These are phyloP conservation scores for Somateria mollissima DNA, from an alignment of 2,797 vertebrate species.

Conservation along the genomic window DNA sequence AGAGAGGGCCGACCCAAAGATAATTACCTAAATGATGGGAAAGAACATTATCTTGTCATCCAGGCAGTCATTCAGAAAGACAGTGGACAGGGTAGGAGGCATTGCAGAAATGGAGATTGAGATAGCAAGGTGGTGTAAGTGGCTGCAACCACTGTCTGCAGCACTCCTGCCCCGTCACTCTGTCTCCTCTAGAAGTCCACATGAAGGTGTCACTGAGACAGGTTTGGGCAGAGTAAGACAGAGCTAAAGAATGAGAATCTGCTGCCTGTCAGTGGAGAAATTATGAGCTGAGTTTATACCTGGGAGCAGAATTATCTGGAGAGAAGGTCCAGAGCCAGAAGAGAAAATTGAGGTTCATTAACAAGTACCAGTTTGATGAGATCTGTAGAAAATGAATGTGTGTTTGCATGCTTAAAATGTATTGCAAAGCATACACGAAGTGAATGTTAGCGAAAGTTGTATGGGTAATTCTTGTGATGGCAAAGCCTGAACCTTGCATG, in stretches of 20 bases:
- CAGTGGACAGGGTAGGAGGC: background rate
- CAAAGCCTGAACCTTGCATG: background rate
- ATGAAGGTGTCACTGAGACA: background rate
- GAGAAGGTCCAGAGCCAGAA: background rate
- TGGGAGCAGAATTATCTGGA: background rate
- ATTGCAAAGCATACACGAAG: background rate
- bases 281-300: background rate
- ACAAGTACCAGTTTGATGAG: background rate
- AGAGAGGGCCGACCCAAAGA: background rate
- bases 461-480: background rate
- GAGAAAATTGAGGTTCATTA: background rate
- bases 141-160: background rate
- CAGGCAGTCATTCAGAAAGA: background rate
- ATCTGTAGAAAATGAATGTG: background rate
- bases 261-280: background rate
- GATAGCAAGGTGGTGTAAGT: background rate
- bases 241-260: conserved; percentile 14
- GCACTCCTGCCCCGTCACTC: background rate
- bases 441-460: background rate
- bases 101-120: background rate
- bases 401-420: background rate
- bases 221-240: background rate
- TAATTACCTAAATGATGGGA: background rate
- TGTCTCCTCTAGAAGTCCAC: background rate
- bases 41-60: conserved; percentile 12